Evolutionary conservation across 2,797 vertebrate genomes (phyloP), one percentile per base, ranked within the genome.

Genomic region (Pogoniulus pusillus): DNA sequence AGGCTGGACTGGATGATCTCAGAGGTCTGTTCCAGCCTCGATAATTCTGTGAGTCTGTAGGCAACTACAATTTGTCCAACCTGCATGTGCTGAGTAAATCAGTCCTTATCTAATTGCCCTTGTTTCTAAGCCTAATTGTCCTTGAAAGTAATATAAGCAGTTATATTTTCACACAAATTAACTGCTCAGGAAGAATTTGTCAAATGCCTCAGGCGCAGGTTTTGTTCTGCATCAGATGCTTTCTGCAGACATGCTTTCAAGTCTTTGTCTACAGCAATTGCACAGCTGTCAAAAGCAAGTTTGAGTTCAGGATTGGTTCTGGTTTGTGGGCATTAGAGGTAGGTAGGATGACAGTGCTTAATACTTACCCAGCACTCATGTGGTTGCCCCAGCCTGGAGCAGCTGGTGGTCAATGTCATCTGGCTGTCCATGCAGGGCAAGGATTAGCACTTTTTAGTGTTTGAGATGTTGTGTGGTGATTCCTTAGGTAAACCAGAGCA

Each of bases 71-170:
- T 89, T 90, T 85, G 39, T 64, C 69, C 63, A 81, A 53, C 47
- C 51, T 85, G 59, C 32, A 30, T 73, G 23, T 66, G 68, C 72
- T 78, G 62, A 75, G 27, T 91, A 91, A 82, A 89, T 69, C 71
- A 75, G 65, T 57, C 75, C 60, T 88, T 84, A 77, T 59, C 78
- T 92, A 91, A 91, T 92, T 63, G 64, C 69, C 78, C 85, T 82
- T 76, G 51, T 59, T 93, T 59, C 66, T 80, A 79, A 92, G 73
- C 41, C 47, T 91, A 92, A 92, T 88, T 93, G 83, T 69, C 90
- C 86, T 91, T 93, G 88, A 85, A 93, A 70, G 30, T 70, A 80
- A 90, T 68, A 80, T 59, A 72, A 86, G 51, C 65, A 57, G 22
- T 14, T 92, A 63, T 39, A 78, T 82, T 91, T 91, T 77, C 72